These are phyloP conservation scores for Agrotis exclamationis DNA, from an alignment of 2,888 invertebrate genomes.

Conservation along the genomic window DNA sequence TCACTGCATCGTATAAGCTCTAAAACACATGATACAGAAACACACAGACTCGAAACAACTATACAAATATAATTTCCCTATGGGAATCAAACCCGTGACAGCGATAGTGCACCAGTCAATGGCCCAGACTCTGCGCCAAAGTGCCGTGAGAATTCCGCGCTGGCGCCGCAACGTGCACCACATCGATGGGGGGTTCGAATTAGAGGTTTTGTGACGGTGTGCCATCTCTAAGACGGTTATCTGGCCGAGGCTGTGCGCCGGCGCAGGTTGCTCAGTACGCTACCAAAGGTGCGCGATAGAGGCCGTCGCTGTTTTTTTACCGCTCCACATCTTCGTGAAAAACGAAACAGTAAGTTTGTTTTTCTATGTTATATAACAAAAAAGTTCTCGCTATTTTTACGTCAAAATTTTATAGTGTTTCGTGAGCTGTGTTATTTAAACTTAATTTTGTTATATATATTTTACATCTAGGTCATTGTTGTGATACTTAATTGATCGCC, in stretches of 20 bases:
- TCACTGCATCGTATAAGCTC: too few species aligned
- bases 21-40: too few species aligned
- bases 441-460: background rate
- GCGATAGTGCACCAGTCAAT: too few species aligned
- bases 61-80: too few species aligned
- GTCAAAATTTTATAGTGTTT: too few species aligned
- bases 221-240: constrained; percentile 43
- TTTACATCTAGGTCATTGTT: background rate
- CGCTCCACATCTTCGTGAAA: constrained; percentile 38
- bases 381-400: background rate
- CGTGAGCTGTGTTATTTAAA: background rate
- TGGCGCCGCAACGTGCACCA: constrained; percentile 6
- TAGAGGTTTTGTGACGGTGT: constrained; percentile 6
- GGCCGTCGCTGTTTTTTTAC: constrained; percentile 44
- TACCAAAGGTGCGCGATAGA: constrained; percentile 54
- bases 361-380: constrained; percentile 35
- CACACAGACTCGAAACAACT: too few species aligned
- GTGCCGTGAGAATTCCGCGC: background rate
- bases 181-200: background rate
- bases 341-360: constrained; percentile 63
- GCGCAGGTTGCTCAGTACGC: constrained; percentile 58
- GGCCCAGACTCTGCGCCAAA: too few species aligned
- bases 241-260: constrained; percentile 30
- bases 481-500: constrained; percentile 6
- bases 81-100: too few species aligned